Evolutionary conservation across 1,140 invertebrate genomes (phyloP), one percentile per base, ranked within the genome.

Genomic region (Papilio polytes): DNA sequence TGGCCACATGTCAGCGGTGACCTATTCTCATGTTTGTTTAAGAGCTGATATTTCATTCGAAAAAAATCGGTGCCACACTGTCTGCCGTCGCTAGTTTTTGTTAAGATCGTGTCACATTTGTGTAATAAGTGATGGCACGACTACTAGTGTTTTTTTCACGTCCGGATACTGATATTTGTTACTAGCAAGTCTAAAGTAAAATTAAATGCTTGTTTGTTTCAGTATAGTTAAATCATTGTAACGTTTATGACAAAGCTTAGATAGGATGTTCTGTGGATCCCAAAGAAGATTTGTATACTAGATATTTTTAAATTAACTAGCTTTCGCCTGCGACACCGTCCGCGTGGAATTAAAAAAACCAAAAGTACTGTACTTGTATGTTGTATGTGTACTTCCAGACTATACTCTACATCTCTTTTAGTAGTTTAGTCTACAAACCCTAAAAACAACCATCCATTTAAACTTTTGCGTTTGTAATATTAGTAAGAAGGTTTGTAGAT

Each of bases 21-120:
- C 59, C 78, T 83, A 80, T 79, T 66, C 44, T 48, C 2, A 44
- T 89, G 80, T 90, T 90, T 90, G 85, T 88, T 88, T 91, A 85
- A 85, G 74, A 73, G 31, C 44, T 76, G 74, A 76, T 26, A 46
- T 51, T 44, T 80, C 20, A 44, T 36, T 41, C 70, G 82, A 90
- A 91, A 92, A 48, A 93, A 91, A 82, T 85, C 78, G 92, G 88
- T 89, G 92, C 92, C 91, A 91, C 48, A 90, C 90, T 73, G 92
- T 94, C 92, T 94, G 89, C 81, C 70, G 82, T 77, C 80, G 72
- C 31, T 80, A 78, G 56, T 80, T 86, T 86, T 88, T 85, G 81
- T 74, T 79, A 56, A 82, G 36, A 18, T 84, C 82, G 70, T 20
- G 78, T 85, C 84, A 51, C 59, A 56, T 26, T 84, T 81, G 80